These are phyloP conservation scores for Caenorhabditis sinica DNA, from an alignment of 2,888 invertebrate genomes.

Conservation along the genomic window DNA sequence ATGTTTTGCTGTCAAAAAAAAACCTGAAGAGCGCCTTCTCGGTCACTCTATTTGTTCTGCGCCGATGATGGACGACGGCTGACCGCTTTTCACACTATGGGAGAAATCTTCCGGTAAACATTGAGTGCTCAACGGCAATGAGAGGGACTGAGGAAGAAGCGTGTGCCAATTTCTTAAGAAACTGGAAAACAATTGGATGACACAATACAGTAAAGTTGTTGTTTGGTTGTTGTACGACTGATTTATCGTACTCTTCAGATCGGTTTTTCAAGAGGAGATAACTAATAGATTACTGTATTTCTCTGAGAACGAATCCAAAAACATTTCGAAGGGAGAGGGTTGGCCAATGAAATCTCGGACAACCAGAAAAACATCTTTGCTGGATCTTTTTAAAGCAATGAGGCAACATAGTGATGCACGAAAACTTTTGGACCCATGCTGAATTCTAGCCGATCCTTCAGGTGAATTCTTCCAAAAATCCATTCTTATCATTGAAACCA, in stretches of 20 bases:
- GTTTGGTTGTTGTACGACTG: background rate
- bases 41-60: constrained; percentile 54
- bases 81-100: constrained; percentile 63
- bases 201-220: constrained; percentile 6
- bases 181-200: constrained; percentile 40
- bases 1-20: constrained; percentile 43
- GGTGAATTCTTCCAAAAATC: too few species aligned
- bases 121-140: constrained; percentile 51
- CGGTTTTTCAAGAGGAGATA: background rate
- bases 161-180: constrained; percentile 38
- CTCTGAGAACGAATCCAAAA: too few species aligned
- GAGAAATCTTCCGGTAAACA: constrained; percentile 62
- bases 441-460: too few species aligned
- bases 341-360: too few species aligned
- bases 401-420: too few species aligned
- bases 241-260: background rate
- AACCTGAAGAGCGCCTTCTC: constrained; percentile 46
- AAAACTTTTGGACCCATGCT: too few species aligned
- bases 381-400: too few species aligned
- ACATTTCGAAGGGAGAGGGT: too few species aligned
- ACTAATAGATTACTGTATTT: background rate
- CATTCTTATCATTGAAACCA: too few species aligned
- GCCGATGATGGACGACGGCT: constrained; percentile 59
- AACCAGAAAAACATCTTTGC: too few species aligned
- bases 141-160: constrained; percentile 20